phyloP scores from a whole-genome alignment of 2,888 invertebrate genomes.

The Synanthedon myopaeformis region DNA sequence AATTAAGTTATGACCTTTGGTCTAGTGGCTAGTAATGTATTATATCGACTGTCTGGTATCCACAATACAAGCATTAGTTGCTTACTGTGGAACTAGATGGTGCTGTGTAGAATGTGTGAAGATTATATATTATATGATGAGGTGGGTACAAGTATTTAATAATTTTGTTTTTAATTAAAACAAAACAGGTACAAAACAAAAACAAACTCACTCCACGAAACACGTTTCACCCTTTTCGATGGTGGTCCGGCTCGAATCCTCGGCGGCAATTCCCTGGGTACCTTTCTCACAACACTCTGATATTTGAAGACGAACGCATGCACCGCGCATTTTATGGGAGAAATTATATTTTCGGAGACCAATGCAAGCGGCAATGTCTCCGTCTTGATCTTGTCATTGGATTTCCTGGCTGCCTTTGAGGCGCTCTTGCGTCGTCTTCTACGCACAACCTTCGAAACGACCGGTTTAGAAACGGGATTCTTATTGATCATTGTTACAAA shows the following conservation, averaged over 20 bases:
- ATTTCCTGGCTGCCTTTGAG: slow-evolving; percentile 33
- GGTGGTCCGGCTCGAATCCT: slow-evolving; percentile 51
- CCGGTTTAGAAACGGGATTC: slow-evolving; percentile 26
- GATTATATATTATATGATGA: no score
- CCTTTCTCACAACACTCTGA: slow-evolving; percentile 48
- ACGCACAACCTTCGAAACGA: slow-evolving; percentile 30
- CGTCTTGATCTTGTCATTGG: slow-evolving; percentile 14
- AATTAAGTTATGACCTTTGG: no score
- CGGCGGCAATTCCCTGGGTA: slow-evolving; percentile 52
- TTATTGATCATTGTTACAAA: slow-evolving; percentile 33
- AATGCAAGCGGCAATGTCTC: not conserved
- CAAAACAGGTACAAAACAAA: not conserved
- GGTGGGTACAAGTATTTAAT: no score
- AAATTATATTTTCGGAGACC: slow-evolving; percentile 10
- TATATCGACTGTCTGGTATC: no score
- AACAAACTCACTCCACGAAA: slow-evolving; percentile 58
- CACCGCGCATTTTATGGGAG: slow-evolving; percentile 50
- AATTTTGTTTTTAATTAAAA: no score
- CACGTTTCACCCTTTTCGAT: slow-evolving; percentile 52
- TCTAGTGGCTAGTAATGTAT: no score
- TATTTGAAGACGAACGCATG: slow-evolving; percentile 51
- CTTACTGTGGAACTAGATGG: no score
- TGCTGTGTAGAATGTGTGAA: no score
- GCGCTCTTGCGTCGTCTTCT: slow-evolving; percentile 36
- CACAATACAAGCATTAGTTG: no score